A percentile compares a stretch with the other conserved stretches of the same genome.
Evolutionary conservation across 2,797 vertebrate genomes (phyloP).

Genomic region (Halcyon leucocephala): DNA sequence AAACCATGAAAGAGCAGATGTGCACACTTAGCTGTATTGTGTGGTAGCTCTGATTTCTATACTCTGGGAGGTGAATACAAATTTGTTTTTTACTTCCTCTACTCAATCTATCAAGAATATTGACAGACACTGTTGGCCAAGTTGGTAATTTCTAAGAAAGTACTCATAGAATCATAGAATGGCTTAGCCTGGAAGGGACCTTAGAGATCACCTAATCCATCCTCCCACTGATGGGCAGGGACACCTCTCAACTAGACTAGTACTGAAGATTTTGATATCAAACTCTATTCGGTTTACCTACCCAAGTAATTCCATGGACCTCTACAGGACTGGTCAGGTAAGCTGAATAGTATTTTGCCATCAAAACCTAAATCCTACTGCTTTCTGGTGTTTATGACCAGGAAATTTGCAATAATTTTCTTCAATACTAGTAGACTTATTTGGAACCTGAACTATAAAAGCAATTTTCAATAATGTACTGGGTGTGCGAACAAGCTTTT

Average conservation of each 20-base stretch:
- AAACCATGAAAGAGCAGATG: neutral
- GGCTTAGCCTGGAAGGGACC: no score
- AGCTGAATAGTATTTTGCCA: neutral
- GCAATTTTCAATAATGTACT: conserved; percentile 48
- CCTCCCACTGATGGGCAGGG: no score
- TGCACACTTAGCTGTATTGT: neutral
- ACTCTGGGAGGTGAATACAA: neutral
- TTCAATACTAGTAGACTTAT: conserved; percentile 10
- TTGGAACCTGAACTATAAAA: conserved; percentile 57
- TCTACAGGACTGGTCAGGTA: neutral
- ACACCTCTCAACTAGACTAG: no score
- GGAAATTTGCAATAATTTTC: conserved; percentile 26
- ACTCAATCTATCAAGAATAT: neutral
- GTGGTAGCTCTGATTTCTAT: neutral
- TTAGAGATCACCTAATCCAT: no score
- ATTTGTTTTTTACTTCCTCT: neutral
- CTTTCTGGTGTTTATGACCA: conserved; percentile 7
- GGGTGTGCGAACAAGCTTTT: conserved; percentile 42
- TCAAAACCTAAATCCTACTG: neutral
- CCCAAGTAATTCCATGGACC: neutral
- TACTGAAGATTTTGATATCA: neutral
- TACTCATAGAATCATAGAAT: no score
- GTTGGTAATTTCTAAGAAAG: neutral
- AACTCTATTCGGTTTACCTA: neutral
- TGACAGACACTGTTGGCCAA: neutral